Evolutionary conservation across 2,888 invertebrate species (phyloP), one percentile per base, ranked within the genome.

Genomic region (Chalcis sispes): DNA sequence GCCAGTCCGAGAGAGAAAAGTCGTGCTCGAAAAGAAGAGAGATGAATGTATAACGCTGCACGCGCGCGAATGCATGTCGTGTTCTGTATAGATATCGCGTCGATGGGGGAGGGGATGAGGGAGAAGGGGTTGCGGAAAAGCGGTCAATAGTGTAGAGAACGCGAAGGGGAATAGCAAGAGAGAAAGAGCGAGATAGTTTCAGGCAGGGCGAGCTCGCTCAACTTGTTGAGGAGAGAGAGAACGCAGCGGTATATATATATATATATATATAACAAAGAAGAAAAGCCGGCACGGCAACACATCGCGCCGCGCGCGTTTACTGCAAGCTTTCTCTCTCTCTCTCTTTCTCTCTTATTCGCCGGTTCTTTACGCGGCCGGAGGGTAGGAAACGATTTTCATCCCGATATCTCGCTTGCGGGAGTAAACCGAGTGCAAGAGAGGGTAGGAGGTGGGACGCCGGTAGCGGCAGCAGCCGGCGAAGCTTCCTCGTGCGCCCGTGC

Each of bases 201-300:
- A 66, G 52, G 46, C 54, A 48, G 72, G 67, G 61, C 59, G 58
- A 54, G 52, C 54, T 50, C 73, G 23, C 18, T 36, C 25, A 27
- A 65, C 69, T 15, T 15, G 13, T 42, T 42, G 79, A 79, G 66
- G 62, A 79, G 72, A 48, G 48, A 20, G 29, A 27, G 75, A 72
- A 67, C 54, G 69, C 46, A 29, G 73, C n/a, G 36, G 5, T 10
- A 36, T 4, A n/a, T n/a, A n/a, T n/a, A n/a, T n/a, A n/a, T n/a
- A n/a, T n/a, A n/a, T n/a, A n/a, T n/a, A n/a, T n/a, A n/a, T n/a
- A n/a, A n/a, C n/a, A 42, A 15, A 42, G 42, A 13, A 15, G 2
- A 42, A 2, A 13, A 42, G 42, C 42, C 2, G 7, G 42, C 42
- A 13, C 75, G 64, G 71, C 25, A 13, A 42, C 15, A 42, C 15